Conservation (phyloP, 2,113 vertebrate species). For the Pseudonaja textilis region DNA sequence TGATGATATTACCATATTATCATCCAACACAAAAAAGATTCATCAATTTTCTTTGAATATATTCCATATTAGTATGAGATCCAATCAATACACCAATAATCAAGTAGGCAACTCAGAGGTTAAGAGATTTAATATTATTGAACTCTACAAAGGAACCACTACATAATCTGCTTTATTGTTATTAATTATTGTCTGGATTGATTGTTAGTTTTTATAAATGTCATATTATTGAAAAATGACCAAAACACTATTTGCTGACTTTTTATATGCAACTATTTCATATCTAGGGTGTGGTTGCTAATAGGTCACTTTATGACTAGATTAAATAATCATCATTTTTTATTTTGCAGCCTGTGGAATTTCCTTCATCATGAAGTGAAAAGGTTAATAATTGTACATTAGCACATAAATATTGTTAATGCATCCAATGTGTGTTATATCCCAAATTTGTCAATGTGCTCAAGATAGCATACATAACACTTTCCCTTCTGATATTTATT, state of each 20-base stretch:
- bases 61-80: slow-evolving; percentile 62
- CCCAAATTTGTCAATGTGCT: neutral
- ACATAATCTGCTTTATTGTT: slow-evolving; percentile 61
- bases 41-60: slow-evolving; percentile 52
- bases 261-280: slow-evolving; percentile 29
- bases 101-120: slow-evolving; percentile 71
- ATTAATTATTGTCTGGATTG: slow-evolving; percentile 61
- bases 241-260: slow-evolving; percentile 36
- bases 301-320: neutral
- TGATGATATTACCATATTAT: slow-evolving; percentile 42
- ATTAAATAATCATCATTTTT: slow-evolving; percentile 19
- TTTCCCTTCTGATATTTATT: neutral
- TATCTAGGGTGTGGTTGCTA: neutral
- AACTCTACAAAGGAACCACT: slow-evolving; percentile 63
- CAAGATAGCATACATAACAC: neutral
- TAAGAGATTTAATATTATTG: slow-evolving; percentile 70
- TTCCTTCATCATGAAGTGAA: slow-evolving; percentile 10
- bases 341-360: slow-evolving; percentile 20
- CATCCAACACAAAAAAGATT: slow-evolving; percentile 50
- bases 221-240: slow-evolving; percentile 43
- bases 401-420: slow-evolving; percentile 1
- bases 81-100: slow-evolving; percentile 56
- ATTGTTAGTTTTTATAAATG: slow-evolving; percentile 42
- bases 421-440: neutral
- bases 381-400: neutral